Conservation (phyloP, 2,113 vertebrate genomes). For the Serilophus lunatus region DNA sequence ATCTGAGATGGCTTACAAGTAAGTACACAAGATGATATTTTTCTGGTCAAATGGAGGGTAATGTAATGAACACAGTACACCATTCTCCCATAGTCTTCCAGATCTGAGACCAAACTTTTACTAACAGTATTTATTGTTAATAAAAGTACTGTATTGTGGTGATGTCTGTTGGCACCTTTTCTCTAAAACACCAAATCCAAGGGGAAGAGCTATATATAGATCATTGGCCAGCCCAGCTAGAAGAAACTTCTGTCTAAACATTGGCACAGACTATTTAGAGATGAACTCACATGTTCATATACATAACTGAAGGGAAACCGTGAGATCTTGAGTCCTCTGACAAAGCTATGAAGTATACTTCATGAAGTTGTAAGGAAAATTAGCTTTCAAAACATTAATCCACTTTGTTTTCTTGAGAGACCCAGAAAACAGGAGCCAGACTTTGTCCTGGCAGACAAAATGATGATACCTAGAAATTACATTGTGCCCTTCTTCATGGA, state of each 20-base stretch:
- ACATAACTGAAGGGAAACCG: accelerated
- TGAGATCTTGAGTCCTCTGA: not conserved
- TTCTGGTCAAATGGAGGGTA: not conserved
- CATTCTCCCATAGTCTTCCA: not conserved
- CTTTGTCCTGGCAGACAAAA: not conserved
- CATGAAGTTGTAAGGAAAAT: not conserved
- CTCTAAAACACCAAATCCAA: not conserved
- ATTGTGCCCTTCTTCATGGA: not conserved
- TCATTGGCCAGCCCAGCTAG: not conserved
- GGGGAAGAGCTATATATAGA: not conserved
- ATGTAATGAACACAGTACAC: not conserved
- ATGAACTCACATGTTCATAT: not conserved
- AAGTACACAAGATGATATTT: not conserved
- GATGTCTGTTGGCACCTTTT: not conserved
- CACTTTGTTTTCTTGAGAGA: not conserved
- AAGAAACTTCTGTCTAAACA: not conserved
- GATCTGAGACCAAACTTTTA: not conserved
- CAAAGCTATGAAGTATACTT: not conserved
- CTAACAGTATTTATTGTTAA: not conserved
- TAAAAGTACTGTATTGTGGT: not conserved
- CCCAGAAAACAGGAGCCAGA: not conserved
- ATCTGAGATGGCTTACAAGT: not conserved
- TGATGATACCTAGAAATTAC: not conserved
- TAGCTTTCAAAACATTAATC: not conserved
- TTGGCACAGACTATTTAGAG: not conserved